Evolutionary conservation across 2,797 vertebrate species (phyloP), one percentile per base, ranked within the genome.

Genomic region (Ctenochaetus hawaiiensis): DNA sequence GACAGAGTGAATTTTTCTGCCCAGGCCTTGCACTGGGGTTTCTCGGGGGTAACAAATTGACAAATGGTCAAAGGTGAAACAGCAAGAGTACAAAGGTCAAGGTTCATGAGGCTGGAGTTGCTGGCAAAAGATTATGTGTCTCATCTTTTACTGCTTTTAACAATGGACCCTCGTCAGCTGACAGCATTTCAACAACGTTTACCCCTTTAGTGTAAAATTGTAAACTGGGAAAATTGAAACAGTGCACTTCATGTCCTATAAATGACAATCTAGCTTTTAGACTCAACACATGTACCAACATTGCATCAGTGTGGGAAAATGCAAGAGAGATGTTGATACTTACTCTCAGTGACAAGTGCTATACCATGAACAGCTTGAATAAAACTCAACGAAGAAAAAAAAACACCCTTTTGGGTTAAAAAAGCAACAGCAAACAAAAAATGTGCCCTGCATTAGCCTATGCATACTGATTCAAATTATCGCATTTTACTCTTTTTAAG

Each of bases 161-260:
- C 93, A 95, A 93, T 90, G 95, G 93, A 96, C 93, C 88, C 81
- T 91, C 87, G 85, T 95, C 39, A 86, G 90, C 92, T 93, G 92
- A 95, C 94, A 95, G 94, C 93, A 94, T 96, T 95, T 93, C 95
- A 96, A 95, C 94, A 95, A 69, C 94, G 90, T 96, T 96, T 87
- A 70, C 69, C 97, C 97, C 96, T 97, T 96, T 94, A 96, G 94
- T 94, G 91, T 95, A 95, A 95, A 97, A 93, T 96, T 97, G 97
- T 98, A 98, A 99, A 99, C 97, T 97, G 96, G 97, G 96, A 97
- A 98, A 96, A 97, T 95, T 95, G 95, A 97, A 93, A 97, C 96
- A 98, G 97, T 98, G 97, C 97, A 98, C 95, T 97, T 97, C 93
- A 96, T 96, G 96, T 97, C 96, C 95, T 96, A 96, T 96, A 95